These are phyloP conservation scores for Elgaria multicarinata DNA, from an alignment of 2,113 vertebrate species.

Conservation along the genomic window DNA sequence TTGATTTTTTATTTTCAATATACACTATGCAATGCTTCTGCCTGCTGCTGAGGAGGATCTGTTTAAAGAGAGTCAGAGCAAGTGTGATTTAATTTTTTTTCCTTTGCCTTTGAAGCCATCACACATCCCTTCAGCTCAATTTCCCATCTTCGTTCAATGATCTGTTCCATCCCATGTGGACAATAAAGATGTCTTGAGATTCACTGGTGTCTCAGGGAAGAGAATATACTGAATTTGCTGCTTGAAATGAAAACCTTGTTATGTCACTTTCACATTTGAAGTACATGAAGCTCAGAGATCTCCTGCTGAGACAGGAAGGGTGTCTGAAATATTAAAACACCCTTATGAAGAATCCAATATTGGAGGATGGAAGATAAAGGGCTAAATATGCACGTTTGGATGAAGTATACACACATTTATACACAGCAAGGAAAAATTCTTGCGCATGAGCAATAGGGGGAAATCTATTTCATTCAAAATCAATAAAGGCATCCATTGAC, in stretches of 20 bases:
- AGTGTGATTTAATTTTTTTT: slow-evolving; percentile 6
- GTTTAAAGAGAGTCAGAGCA: slow-evolving; percentile 38
- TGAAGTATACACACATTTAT: neutral
- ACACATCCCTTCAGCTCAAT: neutral
- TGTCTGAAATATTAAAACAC: slow-evolving; percentile 36
- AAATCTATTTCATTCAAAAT: neutral
- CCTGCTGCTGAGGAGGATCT: slow-evolving; percentile 14
- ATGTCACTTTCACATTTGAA: slow-evolving; percentile 13
- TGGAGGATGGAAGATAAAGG: neutral
- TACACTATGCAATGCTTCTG: neutral
- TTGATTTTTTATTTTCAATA: slow-evolving; percentile 38
- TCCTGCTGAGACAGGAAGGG: neutral
- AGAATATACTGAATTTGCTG: slow-evolving; percentile 23
- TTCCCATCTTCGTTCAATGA: neutral
- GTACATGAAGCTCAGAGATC: slow-evolving; percentile 1
- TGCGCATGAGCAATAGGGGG: neutral
- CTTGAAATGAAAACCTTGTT: slow-evolving; percentile 33
- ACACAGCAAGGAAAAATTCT: neutral
- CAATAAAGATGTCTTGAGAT: slow-evolving; percentile 33
- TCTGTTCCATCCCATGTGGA: neutral
- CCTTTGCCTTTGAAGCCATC: slow-evolving; percentile 25
- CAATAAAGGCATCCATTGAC: neutral
- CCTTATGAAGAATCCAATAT: slow-evolving; percentile 4
- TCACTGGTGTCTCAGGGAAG: neutral
- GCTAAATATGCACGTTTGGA: neutral